phyloP scores from a whole-genome alignment of 2,797 vertebrate genomes.

The Clarias pachynema region DNA sequence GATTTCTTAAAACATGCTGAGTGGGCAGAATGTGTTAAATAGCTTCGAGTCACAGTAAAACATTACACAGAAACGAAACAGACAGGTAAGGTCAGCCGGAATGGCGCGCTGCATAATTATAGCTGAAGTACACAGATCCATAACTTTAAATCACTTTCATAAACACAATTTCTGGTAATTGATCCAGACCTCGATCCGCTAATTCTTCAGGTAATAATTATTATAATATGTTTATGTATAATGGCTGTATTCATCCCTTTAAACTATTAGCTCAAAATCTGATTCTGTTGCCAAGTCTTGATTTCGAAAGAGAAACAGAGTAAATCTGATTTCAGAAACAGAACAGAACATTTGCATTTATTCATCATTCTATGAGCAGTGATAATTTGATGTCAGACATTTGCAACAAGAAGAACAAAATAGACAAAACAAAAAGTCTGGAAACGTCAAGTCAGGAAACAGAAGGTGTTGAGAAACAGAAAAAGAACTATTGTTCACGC shows the following conservation, averaged over 20 bases:
- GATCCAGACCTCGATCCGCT: background rate
- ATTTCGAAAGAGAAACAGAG: background rate
- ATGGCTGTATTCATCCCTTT: background rate
- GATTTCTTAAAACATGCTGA: conserved; percentile 35
- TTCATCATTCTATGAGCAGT: background rate
- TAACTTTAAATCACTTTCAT: conserved; percentile 5
- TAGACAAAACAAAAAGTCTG: background rate
- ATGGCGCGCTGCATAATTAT: conserved; percentile 48
- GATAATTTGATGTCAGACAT: too few relatives aligned
- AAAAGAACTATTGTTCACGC: background rate
- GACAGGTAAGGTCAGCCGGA: conserved; percentile 29
- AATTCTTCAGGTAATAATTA: background rate
- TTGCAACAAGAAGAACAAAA: background rate
- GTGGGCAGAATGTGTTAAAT: conserved; percentile 24
- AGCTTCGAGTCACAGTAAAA: conserved; percentile 8
- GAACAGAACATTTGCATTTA: background rate
- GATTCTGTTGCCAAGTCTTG: background rate
- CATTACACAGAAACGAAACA: background rate
- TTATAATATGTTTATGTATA: background rate
- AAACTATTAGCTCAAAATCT: background rate
- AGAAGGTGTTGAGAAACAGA: background rate
- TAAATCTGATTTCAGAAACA: background rate
- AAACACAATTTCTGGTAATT: conserved; percentile 5
- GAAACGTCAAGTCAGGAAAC: background rate
- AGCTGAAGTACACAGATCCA: background rate